Evolutionary conservation across 2,797 vertebrate species (phyloP), one percentile per base, ranked within the genome.

Genomic region (Falco berigora): DNA sequence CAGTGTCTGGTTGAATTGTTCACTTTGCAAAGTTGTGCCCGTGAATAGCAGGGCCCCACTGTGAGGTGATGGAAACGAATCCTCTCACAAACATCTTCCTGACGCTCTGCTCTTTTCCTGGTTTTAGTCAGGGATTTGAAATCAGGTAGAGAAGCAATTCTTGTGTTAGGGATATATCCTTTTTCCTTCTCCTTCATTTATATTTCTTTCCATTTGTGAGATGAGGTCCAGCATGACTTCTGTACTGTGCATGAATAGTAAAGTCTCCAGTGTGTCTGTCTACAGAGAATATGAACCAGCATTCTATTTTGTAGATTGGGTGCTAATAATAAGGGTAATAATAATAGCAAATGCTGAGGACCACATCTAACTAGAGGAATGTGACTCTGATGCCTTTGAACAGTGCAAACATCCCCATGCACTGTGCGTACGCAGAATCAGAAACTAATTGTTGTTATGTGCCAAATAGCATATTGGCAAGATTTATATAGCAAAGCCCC

Each of bases 401-500:
- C 22, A 53, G 63, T 38, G 75, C 67, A 96, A 90, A 90, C 46
- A 80, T 71, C 40, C 56, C 62, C 52, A 49, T 92, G 75, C 77
- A 59, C 90, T 58, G 13, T 80, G 82, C 10, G 2, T 73, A 79
- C 0, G 2, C 86, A 88, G 86, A 92, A 88, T 88, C 81, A 66
- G 90, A 94, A 96, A 75, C 84, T 95, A 94, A 94, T 93, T 92
- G 58, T 86, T 93, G 62, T 80, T 86, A 78, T 49, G 68, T 91
- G 95, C 94, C 95, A 97, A 92, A 93, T 46, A 76, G 61, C 83
- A 52, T 88, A 75, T 89, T 97, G 96, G 96, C 94, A 97, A 88
- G 88, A 86, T 95, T 97, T 93, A 92, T 63, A 47, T 56, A 61
- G 92, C 86, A 91, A 87, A 93, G 76, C 94, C 96, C 85, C 71